Evolutionary conservation across 1,140 invertebrate genomes (phyloP).

Genomic region (Sminthurides bifidus): DNA sequence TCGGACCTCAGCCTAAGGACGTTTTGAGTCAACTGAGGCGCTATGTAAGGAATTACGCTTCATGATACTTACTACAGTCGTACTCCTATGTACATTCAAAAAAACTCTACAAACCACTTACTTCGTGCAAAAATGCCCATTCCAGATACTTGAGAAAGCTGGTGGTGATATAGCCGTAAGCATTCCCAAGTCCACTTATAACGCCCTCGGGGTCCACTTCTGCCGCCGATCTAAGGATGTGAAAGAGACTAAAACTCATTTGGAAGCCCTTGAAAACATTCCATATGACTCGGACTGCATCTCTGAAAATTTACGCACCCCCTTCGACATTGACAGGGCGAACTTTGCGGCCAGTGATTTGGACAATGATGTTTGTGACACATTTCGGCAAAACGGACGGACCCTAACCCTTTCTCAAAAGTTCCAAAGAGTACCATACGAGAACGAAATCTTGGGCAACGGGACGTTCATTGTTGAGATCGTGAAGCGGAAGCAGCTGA

Average conservation of each 20-base stretch:
- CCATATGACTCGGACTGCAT: slow-evolving; percentile 30
- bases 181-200: slow-evolving; percentile 27
- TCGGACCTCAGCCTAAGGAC: slow-evolving; percentile 7
- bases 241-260: not conserved
- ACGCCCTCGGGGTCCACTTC: slow-evolving; percentile 26
- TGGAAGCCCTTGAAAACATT: slow-evolving; percentile 5
- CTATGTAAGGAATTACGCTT: slow-evolving; percentile 12
- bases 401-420: no score
- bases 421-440: no score
- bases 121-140: not conserved
- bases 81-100: not conserved
- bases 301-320: slow-evolving; percentile 19
- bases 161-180: not conserved
- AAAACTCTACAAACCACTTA: not conserved
- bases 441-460: no score
- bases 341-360: slow-evolving; percentile 5
- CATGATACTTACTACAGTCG: not conserved
- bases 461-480: no score
- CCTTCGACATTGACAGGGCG: slow-evolving; percentile 6
- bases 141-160: not conserved
- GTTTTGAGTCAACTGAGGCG: slow-evolving; percentile 14
- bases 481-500: no score
- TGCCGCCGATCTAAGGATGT: slow-evolving; percentile 6
- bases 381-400: not conserved
- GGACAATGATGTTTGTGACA: not conserved